Evolutionary conservation across 2,113 vertebrate species (phyloP).

Genomic region (Neofelis nebulosa): DNA sequence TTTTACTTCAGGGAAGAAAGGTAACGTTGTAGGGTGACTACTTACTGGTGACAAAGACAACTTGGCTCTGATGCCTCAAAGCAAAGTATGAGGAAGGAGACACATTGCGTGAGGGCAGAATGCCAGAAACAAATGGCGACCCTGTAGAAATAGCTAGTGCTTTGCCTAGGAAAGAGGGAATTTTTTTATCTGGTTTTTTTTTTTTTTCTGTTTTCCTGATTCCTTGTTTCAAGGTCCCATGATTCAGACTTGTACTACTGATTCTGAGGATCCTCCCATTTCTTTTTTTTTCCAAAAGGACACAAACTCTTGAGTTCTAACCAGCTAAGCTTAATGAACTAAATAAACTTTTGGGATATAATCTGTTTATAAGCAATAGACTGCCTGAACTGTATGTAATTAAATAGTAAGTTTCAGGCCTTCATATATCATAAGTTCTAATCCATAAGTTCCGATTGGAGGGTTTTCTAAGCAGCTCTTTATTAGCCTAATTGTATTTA

Average conservation of each 20-base stretch:
- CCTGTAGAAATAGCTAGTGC: background rate
- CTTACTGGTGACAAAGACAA: background rate
- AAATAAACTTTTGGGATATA: background rate
- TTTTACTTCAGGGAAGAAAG: conserved; percentile 18
- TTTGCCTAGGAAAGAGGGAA: background rate
- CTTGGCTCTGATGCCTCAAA: background rate
- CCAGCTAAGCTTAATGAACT: background rate
- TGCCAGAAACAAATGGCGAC: background rate
- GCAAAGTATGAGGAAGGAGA: background rate
- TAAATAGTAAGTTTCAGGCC: background rate
- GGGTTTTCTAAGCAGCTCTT: background rate
- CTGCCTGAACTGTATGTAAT: background rate
- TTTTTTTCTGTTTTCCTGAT: background rate
- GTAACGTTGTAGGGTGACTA: background rate
- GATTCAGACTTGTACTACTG: background rate
- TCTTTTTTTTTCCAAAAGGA: background rate
- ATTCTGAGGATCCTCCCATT: background rate
- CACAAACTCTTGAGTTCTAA: background rate
- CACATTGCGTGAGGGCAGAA: background rate
- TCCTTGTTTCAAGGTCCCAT: background rate
- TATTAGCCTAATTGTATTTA: background rate
- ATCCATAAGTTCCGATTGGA: background rate
- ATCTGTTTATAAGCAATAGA: conserved; percentile 2
- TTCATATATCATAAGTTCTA: background rate
- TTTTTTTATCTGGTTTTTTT: background rate